A percentile compares a stretch with the other conserved stretches of the same genome.
phyloP scores from a whole-genome alignment of 1,140 invertebrate genomes.

The Aphaenogaster floridana region DNA sequence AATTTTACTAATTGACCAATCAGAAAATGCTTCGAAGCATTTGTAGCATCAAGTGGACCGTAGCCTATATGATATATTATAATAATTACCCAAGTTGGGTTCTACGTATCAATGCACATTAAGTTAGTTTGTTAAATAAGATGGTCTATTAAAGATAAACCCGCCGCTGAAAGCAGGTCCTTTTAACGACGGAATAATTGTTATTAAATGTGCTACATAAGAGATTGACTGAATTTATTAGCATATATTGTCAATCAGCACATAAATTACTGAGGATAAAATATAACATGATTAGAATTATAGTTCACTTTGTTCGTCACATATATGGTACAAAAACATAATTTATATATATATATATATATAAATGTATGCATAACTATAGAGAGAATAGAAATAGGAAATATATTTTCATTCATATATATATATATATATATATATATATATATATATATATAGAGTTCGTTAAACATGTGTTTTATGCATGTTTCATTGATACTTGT shows the following conservation, averaged over 20 bases:
- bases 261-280: conserved; percentile 7
- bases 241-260: not conserved
- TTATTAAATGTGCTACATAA: conserved; percentile 17
- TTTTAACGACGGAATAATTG: conserved; percentile 18
- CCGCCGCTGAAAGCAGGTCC: conserved; percentile 25
- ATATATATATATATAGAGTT: not conserved
- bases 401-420: conserved; percentile 35
- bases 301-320: not conserved
- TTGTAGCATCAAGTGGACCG: too few relatives aligned
- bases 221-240: conserved; percentile 16
- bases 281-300: not conserved
- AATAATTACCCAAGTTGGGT: conserved; percentile 4
- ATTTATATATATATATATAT: not conserved
- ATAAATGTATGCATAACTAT: conserved; percentile 17
- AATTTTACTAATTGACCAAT: too few relatives aligned
- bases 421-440: not conserved
- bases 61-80: not conserved
- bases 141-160: conserved; percentile 21
- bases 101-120: not conserved
- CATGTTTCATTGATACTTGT: conserved; percentile 17
- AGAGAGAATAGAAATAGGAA: conserved; percentile 18
- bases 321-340: not conserved
- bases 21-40: too few relatives aligned
- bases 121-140: not conserved
- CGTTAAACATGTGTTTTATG: not conserved